Base-by-base conservation (phyloP, 2,888 invertebrate genomes). In the Lithophane leautieri region DNA sequence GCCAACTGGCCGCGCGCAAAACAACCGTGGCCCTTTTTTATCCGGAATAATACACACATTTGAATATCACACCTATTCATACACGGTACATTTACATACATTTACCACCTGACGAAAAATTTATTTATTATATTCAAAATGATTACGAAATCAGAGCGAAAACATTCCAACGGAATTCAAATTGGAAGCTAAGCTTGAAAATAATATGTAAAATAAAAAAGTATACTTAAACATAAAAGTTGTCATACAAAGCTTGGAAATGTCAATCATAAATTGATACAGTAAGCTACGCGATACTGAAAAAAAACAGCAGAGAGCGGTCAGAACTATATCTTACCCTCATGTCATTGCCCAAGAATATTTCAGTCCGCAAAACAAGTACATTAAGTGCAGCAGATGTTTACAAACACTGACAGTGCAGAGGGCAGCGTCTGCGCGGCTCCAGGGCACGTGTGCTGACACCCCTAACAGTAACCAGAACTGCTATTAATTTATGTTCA, bases 391-490 rank as follows among this genome's bases (percentile, higher is more conserved):
- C 67, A 74, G 75, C 85, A 83, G 76, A 87, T 93, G 92, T 93
- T 93, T 92, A 93, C 90, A 87, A 89, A 91, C 87, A 89, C 82
- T 74, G 78, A 82, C 84, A 79, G 76, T 61, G 73, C 75, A 81
- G 73, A 82, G 78, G 84, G 82, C 83, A 86, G 90, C 89, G 93
- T 88, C 93, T 94, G 95, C 91, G 90, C 85, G 87, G 84, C 86
- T 88, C 94, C 93, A 92, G 82, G 84, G 76, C 84, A 88, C 85
- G 87, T 89, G 87, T 88, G 84, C 86, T 82, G 87, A 87, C 86
- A 83, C 86, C 86, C 90, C 88, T 88, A 89, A 94, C 94, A 93
- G 89, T 86, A 94, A 92, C 91, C 93, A 93, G 94, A 91, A 82
- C 78, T 82, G 90, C 90, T 93, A 93, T n/a, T n/a, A n/a, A n/a